Evolutionary conservation across 2,797 vertebrate genomes (phyloP).

Genomic region (Amazona ochrocephala): DNA sequence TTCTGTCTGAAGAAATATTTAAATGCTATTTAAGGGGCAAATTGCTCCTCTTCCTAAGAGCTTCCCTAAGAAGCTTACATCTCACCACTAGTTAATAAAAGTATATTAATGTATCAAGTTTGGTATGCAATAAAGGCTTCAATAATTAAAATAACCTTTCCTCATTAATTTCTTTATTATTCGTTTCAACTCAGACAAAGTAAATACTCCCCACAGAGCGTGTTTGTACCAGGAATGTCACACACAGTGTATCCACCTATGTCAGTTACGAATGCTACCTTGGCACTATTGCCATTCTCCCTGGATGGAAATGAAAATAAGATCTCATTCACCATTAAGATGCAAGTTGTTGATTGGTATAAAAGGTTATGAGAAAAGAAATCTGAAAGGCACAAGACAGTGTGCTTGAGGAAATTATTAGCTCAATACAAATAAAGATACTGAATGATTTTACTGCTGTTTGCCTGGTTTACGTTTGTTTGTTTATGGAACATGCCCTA

Average conservation of each 20-base stretch:
- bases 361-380: neutral
- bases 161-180: neutral
- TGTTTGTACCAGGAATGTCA: neutral
- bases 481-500: neutral
- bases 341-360: fast-evolving
- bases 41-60: neutral
- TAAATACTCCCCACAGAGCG: neutral
- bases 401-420: neutral
- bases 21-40: neutral
- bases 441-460: neutral
- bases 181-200: neutral
- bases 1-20: neutral
- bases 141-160: neutral
- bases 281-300: fast-evolving
- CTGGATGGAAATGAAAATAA: neutral
- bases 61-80: neutral
- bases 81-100: neutral
- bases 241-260: neutral
- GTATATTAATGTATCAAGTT: neutral
- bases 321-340: neutral
- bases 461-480: neutral
- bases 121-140: neutral
- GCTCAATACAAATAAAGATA: neutral
- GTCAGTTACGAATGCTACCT: neutral
- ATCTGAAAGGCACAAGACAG: neutral